phyloP scores from a whole-genome alignment of 2,797 vertebrate genomes.

The Mus minutoides region DNA sequence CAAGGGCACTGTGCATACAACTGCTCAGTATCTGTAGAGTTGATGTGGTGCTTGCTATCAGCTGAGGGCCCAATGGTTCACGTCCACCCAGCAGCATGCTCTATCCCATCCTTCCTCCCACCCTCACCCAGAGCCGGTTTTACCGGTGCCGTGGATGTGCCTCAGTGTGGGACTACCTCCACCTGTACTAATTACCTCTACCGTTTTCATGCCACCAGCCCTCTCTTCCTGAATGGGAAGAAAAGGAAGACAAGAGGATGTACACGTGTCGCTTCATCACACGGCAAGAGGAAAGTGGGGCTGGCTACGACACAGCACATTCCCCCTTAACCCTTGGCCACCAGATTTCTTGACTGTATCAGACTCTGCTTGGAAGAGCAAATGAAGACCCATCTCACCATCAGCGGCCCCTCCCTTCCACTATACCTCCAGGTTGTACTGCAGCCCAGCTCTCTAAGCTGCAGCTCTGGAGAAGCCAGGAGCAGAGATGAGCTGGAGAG shows the following conservation, averaged over 20 bases:
- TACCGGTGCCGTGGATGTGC: accelerated
- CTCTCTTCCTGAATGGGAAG: neutral
- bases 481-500: neutral
- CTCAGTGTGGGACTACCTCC: accelerated
- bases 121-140: accelerated
- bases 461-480: neutral
- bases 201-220: neutral
- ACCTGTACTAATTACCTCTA: neutral
- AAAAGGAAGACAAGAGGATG: neutral
- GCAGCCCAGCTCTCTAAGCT: neutral
- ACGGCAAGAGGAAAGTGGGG: neutral
- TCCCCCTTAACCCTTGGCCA: neutral
- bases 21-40: neutral
- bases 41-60: neutral
- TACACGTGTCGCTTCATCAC: neutral
- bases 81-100: neutral
- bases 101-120: neutral
- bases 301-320: neutral
- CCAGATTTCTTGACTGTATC: neutral
- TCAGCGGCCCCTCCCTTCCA: neutral
- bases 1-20: accelerated
- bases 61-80: neutral
- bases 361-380: neutral
- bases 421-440: neutral
- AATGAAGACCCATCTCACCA: accelerated